Evolutionary conservation across 1,140 invertebrate species (phyloP), one percentile per base, ranked within the genome.

Genomic region (Paraescarpia echinospica): DNA sequence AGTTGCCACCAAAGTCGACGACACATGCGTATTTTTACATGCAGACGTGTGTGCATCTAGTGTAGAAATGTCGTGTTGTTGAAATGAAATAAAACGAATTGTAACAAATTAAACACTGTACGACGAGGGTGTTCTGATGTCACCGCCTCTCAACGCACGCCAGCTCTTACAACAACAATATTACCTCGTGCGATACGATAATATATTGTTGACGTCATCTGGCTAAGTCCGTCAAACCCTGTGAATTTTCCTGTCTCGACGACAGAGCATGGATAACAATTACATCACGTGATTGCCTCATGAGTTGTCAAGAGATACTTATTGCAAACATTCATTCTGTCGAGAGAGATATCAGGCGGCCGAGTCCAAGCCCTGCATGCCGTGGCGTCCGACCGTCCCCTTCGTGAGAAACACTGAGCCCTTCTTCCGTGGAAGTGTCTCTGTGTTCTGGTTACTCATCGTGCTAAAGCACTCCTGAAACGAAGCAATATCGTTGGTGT

Each of bases 391-490:
- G 12, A 93, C 89, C 18, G 93, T 93, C 8, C 89, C 92, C 41
- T 91, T 92, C 14, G 77, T 89, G 35, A 93, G 48, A 1, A 92
- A 90, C 12, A 93, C 92, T 41, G 90, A 90, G 22, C 89, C 93
- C 41, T 92, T 77, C 51, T 92, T 92, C 92, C 92, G 90, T 0
- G 93, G 93, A 33, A 93, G 34, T 51, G 93, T 93, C n/a, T 90
- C 90, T 33, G 90, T 59, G 89, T 92, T 91, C 14, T 34, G 59
- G 35, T 35, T 91, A 33, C 92, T 93, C 93, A 93, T 93, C 31
- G 31, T 34, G 31, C 33, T 35, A 33, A 93, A 93, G 18, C 90
- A 51, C 35, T 41, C 90, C 93, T 93, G 89, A n/a, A 41, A 90
- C 59, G 59, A 77, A 77, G 59, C 14, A 18, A 77, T 77, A 77